Evolutionary conservation across 2,797 vertebrate species (phyloP).

Genomic region (Holocentrus rufus): DNA sequence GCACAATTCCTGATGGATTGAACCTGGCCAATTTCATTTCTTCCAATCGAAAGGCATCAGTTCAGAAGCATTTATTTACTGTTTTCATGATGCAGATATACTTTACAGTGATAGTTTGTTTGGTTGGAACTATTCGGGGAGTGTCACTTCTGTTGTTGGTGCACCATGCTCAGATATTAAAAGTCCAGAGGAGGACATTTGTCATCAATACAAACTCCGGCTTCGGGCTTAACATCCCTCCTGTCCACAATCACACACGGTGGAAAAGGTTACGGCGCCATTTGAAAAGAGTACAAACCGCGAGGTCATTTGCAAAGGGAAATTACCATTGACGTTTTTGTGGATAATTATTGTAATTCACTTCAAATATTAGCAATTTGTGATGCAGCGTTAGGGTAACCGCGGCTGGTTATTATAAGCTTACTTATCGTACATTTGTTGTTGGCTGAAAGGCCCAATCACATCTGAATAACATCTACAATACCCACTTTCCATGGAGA

Average conservation of each 20-base stretch:
- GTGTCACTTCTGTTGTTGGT: slow-evolving; percentile 19
- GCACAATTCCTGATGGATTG: too few species aligned
- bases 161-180: slow-evolving; percentile 22
- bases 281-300: slow-evolving; percentile 67
- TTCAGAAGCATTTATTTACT: too few species aligned
- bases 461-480: slow-evolving; percentile 63
- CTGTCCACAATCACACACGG: slow-evolving; percentile 49
- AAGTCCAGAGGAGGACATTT: slow-evolving; percentile 48
- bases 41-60: too few species aligned
- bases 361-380: slow-evolving; percentile 76
- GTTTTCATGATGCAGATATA: too few species aligned
- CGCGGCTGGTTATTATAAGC: slow-evolving; percentile 69
- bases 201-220: slow-evolving; percentile 28
- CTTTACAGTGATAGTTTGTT: slow-evolving; percentile 19
- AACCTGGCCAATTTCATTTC: too few species aligned
- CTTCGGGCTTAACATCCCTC: slow-evolving; percentile 45
- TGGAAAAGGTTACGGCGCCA: slow-evolving; percentile 62
- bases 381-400: slow-evolving; percentile 65
- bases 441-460: slow-evolving; percentile 67
- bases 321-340: slow-evolving; percentile 76
- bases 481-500: slow-evolving; percentile 65
- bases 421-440: slow-evolving; percentile 69
- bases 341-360: slow-evolving; percentile 83
- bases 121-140: not conserved
- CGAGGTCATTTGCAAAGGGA: slow-evolving; percentile 68